Evolutionary conservation across 2,797 vertebrate genomes (phyloP).

Genomic region (Helostoma temminkii): DNA sequence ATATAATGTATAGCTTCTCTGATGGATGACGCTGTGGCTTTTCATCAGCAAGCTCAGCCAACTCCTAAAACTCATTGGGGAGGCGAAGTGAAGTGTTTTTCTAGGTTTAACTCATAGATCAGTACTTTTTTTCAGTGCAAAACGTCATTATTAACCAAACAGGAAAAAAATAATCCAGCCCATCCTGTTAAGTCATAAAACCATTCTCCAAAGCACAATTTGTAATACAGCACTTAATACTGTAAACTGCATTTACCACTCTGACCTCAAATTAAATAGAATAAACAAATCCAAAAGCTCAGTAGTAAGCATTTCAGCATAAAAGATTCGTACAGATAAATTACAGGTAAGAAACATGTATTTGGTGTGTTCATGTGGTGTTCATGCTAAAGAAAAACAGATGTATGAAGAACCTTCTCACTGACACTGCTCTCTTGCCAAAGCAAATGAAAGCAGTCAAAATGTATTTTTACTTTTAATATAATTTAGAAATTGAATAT

Average conservation of each 20-base stretch:
- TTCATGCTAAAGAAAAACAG: too few relatives aligned
- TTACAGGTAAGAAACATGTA: too few relatives aligned
- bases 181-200: conserved; percentile 44
- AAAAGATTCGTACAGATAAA: background rate
- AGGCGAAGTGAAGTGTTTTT: conserved; percentile 82
- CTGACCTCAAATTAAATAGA: conserved; percentile 13
- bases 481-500: too few relatives aligned
- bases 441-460: too few relatives aligned
- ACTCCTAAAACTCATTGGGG: conserved; percentile 86
- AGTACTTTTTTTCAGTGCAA: conserved; percentile 55
- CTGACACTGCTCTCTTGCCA: too few relatives aligned
- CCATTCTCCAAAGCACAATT: conserved; percentile 17
- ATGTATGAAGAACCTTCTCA: too few relatives aligned
- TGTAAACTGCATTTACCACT: background rate
- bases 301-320: conserved; percentile 27
- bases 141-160: conserved; percentile 67
- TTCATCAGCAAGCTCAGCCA: conserved; percentile 79
- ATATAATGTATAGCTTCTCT: conserved; percentile 56
- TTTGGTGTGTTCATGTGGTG: too few relatives aligned
- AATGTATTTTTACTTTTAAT: too few relatives aligned
- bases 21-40: conserved; percentile 84
- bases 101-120: conserved; percentile 69
- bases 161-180: conserved; percentile 54
- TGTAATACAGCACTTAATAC: conserved; percentile 34
- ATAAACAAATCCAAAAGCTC: background rate